These are phyloP conservation scores for Schizaphis graminum DNA, from an alignment of 2,888 invertebrate species.

Conservation along the genomic window DNA sequence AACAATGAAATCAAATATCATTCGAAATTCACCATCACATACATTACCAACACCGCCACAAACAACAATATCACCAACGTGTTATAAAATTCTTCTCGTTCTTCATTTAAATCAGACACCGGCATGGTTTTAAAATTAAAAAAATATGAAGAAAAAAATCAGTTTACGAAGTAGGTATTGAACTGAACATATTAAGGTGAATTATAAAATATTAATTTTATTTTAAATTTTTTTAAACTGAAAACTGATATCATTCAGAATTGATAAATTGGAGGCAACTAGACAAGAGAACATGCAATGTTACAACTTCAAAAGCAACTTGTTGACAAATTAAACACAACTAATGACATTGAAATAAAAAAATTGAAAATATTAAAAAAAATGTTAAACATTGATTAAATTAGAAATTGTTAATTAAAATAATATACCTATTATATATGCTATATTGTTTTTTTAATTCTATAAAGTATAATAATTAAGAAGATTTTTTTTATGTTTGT, in stretches of 20 bases:
- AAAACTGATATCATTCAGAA: neutral
- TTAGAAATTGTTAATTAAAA: too few species aligned
- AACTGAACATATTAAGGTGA: neutral
- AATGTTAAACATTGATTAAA: neutral
- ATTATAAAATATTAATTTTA: neutral
- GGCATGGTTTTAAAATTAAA: neutral
- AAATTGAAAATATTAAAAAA: neutral
- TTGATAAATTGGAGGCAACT: neutral
- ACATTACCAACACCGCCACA: too few species aligned
- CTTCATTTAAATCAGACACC: too few species aligned
- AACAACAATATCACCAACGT: too few species aligned
- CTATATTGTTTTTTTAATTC: too few species aligned
- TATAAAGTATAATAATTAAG: too few species aligned
- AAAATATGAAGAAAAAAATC: neutral
- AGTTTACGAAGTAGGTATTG: neutral
- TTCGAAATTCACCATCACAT: too few species aligned
- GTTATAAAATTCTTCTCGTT: too few species aligned
- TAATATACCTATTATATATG: too few species aligned
- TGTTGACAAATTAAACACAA: neutral
- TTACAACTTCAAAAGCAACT: neutral
- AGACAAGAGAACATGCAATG: neutral
- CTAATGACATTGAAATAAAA: neutral
- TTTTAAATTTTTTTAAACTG: neutral
- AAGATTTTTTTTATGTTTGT: too few species aligned
- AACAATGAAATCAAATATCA: too few species aligned